Conservation (phyloP, 2,797 vertebrate genomes). For the Prionace glauca region DNA sequence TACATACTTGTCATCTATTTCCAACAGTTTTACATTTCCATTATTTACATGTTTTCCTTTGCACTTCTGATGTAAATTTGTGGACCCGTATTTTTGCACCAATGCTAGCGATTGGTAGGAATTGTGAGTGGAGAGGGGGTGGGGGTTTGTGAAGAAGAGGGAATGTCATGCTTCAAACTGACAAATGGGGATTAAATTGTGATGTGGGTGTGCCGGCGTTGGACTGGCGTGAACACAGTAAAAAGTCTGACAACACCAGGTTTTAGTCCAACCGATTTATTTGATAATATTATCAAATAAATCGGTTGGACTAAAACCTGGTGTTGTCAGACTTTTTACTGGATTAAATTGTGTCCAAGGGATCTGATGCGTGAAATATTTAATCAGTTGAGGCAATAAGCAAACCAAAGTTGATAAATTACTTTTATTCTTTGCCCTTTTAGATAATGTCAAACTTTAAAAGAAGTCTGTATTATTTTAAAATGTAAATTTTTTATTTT, state of each 20-base stretch:
- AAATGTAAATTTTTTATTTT: slow-evolving; percentile 11
- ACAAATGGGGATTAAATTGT: neutral
- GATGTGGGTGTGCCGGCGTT: no score
- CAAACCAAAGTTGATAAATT: neutral
- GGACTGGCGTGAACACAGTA: no score
- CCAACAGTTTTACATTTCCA: neutral
- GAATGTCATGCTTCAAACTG: neutral
- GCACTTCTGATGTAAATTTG: neutral
- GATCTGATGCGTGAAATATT: neutral
- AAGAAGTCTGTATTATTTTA: slow-evolving; percentile 24
- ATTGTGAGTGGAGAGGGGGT: neutral
- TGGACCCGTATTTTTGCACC: neutral
- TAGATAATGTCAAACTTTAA: neutral
- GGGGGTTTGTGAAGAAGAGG: neutral
- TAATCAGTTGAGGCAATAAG: neutral
- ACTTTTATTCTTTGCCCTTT: neutral
- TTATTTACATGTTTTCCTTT: neutral
- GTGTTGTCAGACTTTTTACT: no score
- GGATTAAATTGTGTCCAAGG: neutral
- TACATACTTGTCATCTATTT: neutral
- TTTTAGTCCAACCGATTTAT: no score
- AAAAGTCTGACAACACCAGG: no score
- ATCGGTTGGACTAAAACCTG: no score
- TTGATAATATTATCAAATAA: no score
- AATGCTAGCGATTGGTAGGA: neutral